A percentile compares a stretch with the other conserved stretches of the same genome.
Conservation (phyloP, 2,888 invertebrate genomes). For the Prosopocoilus inquinatus region DNA sequence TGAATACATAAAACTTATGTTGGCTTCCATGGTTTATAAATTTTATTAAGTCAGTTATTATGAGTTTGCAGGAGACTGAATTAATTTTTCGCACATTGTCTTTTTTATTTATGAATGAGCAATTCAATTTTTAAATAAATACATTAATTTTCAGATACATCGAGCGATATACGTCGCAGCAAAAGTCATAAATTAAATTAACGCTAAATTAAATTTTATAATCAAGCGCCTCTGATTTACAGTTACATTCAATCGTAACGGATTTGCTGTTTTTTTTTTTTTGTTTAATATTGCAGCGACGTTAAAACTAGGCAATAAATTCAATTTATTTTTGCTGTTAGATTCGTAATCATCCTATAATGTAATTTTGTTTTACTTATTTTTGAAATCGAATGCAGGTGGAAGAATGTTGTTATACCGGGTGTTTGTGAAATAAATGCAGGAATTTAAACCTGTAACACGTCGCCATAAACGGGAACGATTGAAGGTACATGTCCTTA, state of each 20-base stretch:
- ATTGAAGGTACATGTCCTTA: no score
- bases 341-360: background rate
- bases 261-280: conserved; percentile 1
- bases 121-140: conserved; percentile 13
- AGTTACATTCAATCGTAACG: conserved; percentile 14
- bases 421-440: no score
- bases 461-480: no score
- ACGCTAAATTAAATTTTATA: conserved; percentile 45
- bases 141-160: conserved; percentile 17
- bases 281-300: background rate
- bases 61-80: no score
- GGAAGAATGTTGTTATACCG: no score
- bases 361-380: background rate
- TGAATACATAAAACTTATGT: no score
- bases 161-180: conserved; percentile 40
- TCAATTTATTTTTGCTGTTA: background rate
- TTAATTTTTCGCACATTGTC: background rate
- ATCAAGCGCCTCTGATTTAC: conserved; percentile 39
- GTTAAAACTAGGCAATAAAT: background rate
- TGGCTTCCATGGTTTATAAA: no score
- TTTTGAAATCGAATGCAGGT: background rate
- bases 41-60: no score
- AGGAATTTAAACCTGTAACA: no score
- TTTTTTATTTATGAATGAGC: background rate
- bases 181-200: conserved; percentile 42